These are phyloP conservation scores for Channa maculata DNA, from an alignment of 2,113 vertebrate genomes.

Conservation along the genomic window DNA sequence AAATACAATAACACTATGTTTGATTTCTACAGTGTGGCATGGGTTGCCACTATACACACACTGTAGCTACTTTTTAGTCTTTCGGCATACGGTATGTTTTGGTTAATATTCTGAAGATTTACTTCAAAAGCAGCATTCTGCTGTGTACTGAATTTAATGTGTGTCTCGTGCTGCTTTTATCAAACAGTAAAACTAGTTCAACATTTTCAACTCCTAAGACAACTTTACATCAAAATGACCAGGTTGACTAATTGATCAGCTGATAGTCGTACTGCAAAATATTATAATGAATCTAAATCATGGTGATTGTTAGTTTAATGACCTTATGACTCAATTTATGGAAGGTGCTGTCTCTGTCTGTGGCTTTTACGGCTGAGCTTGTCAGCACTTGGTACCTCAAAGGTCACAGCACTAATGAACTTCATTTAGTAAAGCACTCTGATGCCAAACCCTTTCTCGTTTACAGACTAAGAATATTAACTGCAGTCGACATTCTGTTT, in stretches of 20 bases:
- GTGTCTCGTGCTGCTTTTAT: neutral
- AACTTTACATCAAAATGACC: neutral
- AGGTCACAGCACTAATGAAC: conserved; percentile 49
- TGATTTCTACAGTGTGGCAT: neutral
- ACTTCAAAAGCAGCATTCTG: neutral
- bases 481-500: neutral
- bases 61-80: neutral
- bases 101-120: conserved; percentile 15
- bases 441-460: conserved; percentile 4
- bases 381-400: conserved; percentile 19
- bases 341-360: conserved; percentile 6
- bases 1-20: conserved; percentile 35
- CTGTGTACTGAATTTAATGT: neutral
- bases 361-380: conserved; percentile 5
- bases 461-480: conserved; percentile 8
- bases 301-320: conserved; percentile 29
- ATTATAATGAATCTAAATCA: neutral
- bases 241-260: neutral
- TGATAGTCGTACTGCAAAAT: neutral
- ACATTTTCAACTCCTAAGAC: neutral
- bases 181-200: neutral
- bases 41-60: neutral
- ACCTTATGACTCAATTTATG: neutral
- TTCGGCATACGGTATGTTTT: neutral
- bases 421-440: conserved; percentile 18